Base-by-base conservation (phyloP, 1,140 invertebrate species). In the Augochlora pura region DNA sequence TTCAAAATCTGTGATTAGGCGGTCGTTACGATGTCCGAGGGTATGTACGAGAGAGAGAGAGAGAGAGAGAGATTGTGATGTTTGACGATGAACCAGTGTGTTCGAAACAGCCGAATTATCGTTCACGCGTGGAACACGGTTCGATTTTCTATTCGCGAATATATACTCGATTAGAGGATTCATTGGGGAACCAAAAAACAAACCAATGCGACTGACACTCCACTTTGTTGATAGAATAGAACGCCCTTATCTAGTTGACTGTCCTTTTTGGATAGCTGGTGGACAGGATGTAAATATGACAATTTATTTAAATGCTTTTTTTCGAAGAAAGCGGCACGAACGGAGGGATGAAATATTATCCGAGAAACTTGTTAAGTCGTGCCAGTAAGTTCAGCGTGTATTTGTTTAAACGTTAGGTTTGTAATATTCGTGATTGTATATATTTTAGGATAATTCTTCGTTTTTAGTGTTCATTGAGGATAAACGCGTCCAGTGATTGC, bases 401-500 rank as follows among this genome's bases (percentile, higher is more conserved):
- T 62, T 63, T 63, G 8, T 0, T 38, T 49, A 60, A 27, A 21
- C 57, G 16, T 1, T 66, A 57, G 7, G 16, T 25, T 1, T 0
- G 9, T 66, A 21, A 27, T 39, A 21, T 38, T 25, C 18, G 4
- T 32, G 23, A 16, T 14, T 21, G 42, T 23, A 21, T 12, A 39
- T 6, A 67, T 25, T 25, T 42, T 59, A 42, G 4, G 2, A n/a
- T 32, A 46, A 69, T 38, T 8, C 0, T 18, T 18, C 23, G 9
- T 60, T 2, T 21, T 32, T 32, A 38, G 18, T 63, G 3, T 63
- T 38, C 27, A 18, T 38, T 1, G 27, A 2, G 60, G 60, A 63
- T 27, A 21, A 38, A 63, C 60, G 16, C 2, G 27, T 63, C 67
- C 49, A 59, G 69, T 72, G 52, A 78, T 71, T n/a, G n/a, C n/a